Percentiles rank a stretch among this genome's conserved stretches.
Conservation (phyloP, 2,797 vertebrate genomes). For the Chrosomus eos region DNA sequence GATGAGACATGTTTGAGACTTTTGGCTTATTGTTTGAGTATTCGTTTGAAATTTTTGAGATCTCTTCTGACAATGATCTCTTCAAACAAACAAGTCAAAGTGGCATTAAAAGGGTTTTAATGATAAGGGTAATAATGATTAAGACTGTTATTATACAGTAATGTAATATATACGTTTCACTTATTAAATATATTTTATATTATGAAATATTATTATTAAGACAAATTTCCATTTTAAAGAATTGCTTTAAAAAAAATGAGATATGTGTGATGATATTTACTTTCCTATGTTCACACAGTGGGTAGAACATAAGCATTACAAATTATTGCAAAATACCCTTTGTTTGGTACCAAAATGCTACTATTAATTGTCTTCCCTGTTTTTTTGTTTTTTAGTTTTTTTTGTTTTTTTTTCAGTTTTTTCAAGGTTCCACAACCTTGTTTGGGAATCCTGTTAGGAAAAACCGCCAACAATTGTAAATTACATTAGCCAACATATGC, state of each 20-base stretch:
- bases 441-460: slow-evolving; percentile 3
- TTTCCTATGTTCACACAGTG: not conserved
- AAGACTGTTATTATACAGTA: too few species aligned
- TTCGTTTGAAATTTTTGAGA: not conserved
- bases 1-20: not conserved
- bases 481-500: not conserved
- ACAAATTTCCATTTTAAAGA: not conserved
- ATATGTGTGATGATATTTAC: not conserved
- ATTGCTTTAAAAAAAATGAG: not conserved
- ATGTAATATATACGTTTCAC: too few species aligned
- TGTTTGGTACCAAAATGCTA: too few species aligned
- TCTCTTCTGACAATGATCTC: not conserved
- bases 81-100: not conserved
- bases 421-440: not conserved
- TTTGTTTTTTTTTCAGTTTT: too few species aligned
- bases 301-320: too few species aligned
- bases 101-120: not conserved
- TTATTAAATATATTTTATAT: not conserved
- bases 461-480: not conserved
- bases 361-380: not conserved
- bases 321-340: too few species aligned
- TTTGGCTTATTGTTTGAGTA: not conserved
- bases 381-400: too few species aligned
- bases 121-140: too few species aligned
- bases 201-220: not conserved